Conservation (phyloP, 1,140 invertebrate species). For the Solenopsis fugax region DNA sequence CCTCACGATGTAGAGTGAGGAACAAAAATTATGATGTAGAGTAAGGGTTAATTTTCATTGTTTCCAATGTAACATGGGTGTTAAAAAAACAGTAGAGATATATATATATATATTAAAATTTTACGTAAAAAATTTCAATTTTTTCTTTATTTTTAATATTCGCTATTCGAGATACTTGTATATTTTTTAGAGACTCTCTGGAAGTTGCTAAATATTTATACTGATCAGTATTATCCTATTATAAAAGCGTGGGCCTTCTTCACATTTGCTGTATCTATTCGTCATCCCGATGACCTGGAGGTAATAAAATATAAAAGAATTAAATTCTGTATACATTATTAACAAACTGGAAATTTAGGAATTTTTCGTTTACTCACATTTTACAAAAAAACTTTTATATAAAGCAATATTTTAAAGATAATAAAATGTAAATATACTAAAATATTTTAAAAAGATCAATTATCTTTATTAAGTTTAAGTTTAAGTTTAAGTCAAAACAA, state of each 20-base stretch:
- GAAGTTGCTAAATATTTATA: neutral
- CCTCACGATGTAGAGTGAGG: too few relatives aligned
- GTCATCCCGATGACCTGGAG: constrained; percentile 36
- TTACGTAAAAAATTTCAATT: neutral
- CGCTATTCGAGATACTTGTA: too few relatives aligned
- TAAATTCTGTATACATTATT: neutral
- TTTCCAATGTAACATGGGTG: neutral
- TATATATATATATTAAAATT: too few relatives aligned
- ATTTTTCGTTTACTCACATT: neutral
- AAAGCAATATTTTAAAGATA: too few relatives aligned
- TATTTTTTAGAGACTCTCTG: neutral
- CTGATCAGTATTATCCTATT: neutral
- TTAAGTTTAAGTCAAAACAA: too few relatives aligned
- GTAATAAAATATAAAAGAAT: constrained; percentile 11
- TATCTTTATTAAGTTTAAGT: too few relatives aligned
- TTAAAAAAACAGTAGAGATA: neutral
- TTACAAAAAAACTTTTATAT: neutral
- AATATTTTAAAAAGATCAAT: too few relatives aligned
- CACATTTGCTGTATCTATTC: neutral
- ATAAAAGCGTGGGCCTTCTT: neutral
- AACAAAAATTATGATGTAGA: too few relatives aligned
- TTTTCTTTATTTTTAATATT: neutral
- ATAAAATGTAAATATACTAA: too few relatives aligned
- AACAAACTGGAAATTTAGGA: neutral
- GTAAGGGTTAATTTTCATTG: neutral